phyloP scores from a whole-genome alignment of 2,797 vertebrate genomes.

The Molossus molossus region DNA sequence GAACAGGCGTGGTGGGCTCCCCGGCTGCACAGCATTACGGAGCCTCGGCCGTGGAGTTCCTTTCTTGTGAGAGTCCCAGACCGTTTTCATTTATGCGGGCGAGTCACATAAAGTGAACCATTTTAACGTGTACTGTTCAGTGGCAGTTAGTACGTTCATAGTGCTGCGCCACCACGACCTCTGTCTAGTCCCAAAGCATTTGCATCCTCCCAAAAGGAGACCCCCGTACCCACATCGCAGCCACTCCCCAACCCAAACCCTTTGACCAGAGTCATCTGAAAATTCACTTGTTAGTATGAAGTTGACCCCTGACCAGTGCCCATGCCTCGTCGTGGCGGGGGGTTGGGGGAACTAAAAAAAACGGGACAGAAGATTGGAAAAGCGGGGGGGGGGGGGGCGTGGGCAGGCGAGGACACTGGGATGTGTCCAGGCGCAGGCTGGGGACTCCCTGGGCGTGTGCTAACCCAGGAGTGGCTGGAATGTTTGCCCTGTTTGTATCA shows the following conservation, averaged over 20 bases:
- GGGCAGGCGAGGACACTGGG: background rate
- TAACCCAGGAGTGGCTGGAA: background rate
- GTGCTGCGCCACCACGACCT: fast-evolving
- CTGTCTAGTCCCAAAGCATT: background rate
- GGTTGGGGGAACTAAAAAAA: background rate
- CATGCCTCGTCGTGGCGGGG: fast-evolving
- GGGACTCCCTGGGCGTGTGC: fast-evolving
- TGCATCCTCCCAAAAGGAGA: background rate
- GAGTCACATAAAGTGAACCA: background rate
- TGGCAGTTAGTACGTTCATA: background rate
- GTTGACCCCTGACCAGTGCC: background rate
- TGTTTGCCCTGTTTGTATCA: background rate
- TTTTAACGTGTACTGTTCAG: background rate
- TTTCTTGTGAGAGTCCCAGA: background rate
- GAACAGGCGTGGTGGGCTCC: background rate
- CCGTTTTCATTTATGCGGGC: background rate
- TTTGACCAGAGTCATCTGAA: background rate
- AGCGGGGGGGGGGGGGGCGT: background rate
- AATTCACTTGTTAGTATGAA: background rate
- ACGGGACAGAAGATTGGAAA: background rate
- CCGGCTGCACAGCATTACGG: background rate
- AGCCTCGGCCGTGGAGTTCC: background rate
- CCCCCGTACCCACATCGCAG: background rate
- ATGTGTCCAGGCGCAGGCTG: background rate
- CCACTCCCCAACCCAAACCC: background rate